Percentiles rank a stretch among this genome's conserved stretches.
phyloP scores from a whole-genome alignment of 2,113 vertebrate genomes.

The Pimephales promelas region DNA sequence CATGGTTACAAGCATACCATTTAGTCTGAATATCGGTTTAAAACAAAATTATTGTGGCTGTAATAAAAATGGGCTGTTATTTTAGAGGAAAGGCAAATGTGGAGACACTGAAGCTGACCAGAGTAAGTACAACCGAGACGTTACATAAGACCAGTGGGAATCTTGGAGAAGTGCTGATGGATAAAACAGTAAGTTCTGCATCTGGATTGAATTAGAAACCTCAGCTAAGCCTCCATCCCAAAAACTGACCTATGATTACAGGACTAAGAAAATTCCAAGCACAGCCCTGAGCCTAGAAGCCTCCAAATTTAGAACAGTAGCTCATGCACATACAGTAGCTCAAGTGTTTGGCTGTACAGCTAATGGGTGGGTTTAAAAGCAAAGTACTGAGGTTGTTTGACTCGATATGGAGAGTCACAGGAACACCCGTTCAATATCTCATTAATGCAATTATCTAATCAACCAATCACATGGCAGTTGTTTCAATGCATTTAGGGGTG shows the following conservation, averaged over 20 bases:
- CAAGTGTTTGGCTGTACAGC: constrained; percentile 37
- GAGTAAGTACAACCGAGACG: background rate
- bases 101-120: background rate
- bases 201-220: constrained; percentile 41
- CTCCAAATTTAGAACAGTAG: constrained; percentile 60
- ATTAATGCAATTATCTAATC: too few relatives aligned
- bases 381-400: background rate
- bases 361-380: constrained; percentile 25
- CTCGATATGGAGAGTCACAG: too few relatives aligned
- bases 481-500: too few relatives aligned
- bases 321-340: constrained; percentile 44
- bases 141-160: constrained; percentile 16
- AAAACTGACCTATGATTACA: constrained; percentile 55
- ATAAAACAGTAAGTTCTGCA: constrained; percentile 42
- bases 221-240: constrained; percentile 9
- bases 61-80: constrained; percentile 24
- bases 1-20: constrained; percentile 12
- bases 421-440: too few relatives aligned
- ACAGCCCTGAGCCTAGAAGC: constrained; percentile 18
- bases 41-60: background rate
- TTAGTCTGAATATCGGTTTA: background rate
- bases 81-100: background rate
- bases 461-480: too few relatives aligned
- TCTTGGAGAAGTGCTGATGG: constrained; percentile 33
- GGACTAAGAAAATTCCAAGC: constrained; percentile 38